These are phyloP conservation scores for Paradisaea rubra DNA, from an alignment of 2,113 vertebrate species.

Conservation along the genomic window DNA sequence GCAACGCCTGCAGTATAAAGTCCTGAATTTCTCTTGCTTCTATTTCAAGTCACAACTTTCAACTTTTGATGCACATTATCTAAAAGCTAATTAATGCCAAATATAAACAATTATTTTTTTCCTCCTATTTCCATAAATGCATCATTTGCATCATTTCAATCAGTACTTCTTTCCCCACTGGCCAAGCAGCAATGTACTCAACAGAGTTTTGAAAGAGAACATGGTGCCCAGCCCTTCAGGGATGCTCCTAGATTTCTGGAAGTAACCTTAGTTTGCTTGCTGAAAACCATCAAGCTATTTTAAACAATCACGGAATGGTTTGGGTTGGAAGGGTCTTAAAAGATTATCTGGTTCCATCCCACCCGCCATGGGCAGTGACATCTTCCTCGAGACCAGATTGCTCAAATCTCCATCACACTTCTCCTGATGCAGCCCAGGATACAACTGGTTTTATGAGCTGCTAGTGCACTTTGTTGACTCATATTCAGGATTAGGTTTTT, in stretches of 20 bases:
- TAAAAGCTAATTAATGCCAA: background rate
- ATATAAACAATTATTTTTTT: background rate
- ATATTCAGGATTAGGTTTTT: background rate
- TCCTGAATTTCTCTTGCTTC: background rate
- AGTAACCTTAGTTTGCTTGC: background rate
- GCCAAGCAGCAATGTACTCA: background rate
- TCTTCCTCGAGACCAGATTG: background rate
- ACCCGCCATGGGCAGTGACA: background rate
- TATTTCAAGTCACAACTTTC: background rate
- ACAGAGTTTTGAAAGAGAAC: background rate
- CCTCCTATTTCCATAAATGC: background rate
- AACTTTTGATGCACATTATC: background rate
- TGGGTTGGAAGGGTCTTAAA: background rate
- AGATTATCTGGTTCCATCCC: background rate
- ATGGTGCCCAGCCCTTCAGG: background rate
- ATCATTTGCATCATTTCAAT: background rate
- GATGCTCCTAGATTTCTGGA: background rate
- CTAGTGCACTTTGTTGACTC: background rate
- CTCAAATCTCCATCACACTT: accelerated
- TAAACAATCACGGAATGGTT: background rate
- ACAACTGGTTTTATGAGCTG: background rate
- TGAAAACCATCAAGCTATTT: background rate
- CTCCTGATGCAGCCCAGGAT: background rate
- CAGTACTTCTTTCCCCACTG: too few relatives aligned
- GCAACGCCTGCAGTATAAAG: background rate